Evolutionary conservation across 2,113 vertebrate genomes (phyloP).

Genomic region (Lepisosteus oculatus): DNA sequence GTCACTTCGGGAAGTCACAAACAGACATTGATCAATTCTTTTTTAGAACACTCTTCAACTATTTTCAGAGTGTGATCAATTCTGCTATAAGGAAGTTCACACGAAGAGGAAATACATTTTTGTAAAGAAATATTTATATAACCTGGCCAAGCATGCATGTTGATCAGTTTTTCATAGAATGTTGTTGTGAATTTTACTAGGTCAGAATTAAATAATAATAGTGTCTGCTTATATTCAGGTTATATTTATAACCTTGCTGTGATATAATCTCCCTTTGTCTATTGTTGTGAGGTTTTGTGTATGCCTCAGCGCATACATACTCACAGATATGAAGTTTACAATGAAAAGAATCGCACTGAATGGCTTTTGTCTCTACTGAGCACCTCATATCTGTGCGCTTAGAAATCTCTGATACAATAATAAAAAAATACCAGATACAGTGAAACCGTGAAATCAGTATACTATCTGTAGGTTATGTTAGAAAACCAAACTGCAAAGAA

Average conservation of each 20-base stretch:
- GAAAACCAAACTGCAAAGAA: too few relatives aligned
- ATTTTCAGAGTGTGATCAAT: too few relatives aligned
- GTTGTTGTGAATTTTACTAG: slow-evolving; percentile 27
- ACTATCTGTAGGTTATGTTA: too few relatives aligned
- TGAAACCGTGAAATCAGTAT: too few relatives aligned
- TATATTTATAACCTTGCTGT: background rate
- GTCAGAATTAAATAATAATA: slow-evolving; percentile 22
- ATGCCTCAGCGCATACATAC: background rate
- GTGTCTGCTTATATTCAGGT: background rate
- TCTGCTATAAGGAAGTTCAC: too few relatives aligned
- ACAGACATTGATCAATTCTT: background rate
- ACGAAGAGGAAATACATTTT: background rate
- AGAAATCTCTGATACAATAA: slow-evolving; percentile 27
- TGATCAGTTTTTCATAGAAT: slow-evolving; percentile 13
- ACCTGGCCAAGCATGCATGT: slow-evolving; percentile 19
- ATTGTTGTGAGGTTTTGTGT: background rate
- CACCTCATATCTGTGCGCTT: background rate
- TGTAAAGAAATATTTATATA: slow-evolving; percentile 14
- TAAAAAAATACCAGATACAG: slow-evolving; percentile 18
- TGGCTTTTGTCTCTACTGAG: slow-evolving; percentile 3
- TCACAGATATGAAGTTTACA: slow-evolving; percentile 17
- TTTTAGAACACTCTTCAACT: background rate
- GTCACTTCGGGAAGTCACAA: background rate
- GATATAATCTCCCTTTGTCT: slow-evolving; percentile 1
- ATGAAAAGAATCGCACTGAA: slow-evolving; percentile 17